A percentile compares a stretch with the other conserved stretches of the same genome.
These are phyloP conservation scores for Pocillopora grandis DNA, from an alignment of 92 coral and sea anemone genomes.

Conservation along the genomic window DNA sequence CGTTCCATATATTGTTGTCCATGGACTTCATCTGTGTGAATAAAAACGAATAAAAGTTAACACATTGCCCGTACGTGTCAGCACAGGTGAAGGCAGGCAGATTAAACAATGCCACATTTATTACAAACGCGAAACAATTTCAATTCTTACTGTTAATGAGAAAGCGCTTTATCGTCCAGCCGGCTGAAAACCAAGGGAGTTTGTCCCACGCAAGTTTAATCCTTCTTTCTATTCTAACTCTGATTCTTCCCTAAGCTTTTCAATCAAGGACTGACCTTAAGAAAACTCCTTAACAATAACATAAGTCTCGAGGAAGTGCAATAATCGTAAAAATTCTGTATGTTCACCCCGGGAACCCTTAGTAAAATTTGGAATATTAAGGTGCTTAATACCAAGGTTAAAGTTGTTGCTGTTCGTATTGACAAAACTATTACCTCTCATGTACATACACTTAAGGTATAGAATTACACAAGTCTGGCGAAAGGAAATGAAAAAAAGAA, in stretches of 20 bases:
- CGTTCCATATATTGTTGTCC: constrained; percentile 21
- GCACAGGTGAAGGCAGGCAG: constrained; percentile 20
- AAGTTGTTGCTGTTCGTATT: neutral
- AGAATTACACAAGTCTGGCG: neutral
- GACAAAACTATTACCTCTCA: neutral
- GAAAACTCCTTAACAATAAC: neutral
- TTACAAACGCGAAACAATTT: constrained; percentile 34
- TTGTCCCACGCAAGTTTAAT: constrained; percentile 6
- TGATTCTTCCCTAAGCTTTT: neutral
- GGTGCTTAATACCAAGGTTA: neutral
- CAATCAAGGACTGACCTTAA: neutral
- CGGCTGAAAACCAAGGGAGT: neutral
- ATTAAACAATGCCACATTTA: constrained; percentile 42
- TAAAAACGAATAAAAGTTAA: constrained; percentile 32
- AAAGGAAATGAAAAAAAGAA: neutral
- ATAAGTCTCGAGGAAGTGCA: neutral
- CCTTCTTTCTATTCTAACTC: neutral
- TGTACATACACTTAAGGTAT: constrained; percentile 4
- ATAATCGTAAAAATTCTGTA: neutral
- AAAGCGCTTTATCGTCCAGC: constrained; percentile 9
- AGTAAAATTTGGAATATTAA: neutral
- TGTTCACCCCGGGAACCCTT: neutral
- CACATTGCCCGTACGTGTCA: constrained; percentile 41
- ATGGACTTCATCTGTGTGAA: constrained; percentile 18
- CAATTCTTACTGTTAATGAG: constrained; percentile 18